These are phyloP conservation scores for Cybosia mesomella DNA, from an alignment of 2,888 invertebrate genomes.

Conservation along the genomic window DNA sequence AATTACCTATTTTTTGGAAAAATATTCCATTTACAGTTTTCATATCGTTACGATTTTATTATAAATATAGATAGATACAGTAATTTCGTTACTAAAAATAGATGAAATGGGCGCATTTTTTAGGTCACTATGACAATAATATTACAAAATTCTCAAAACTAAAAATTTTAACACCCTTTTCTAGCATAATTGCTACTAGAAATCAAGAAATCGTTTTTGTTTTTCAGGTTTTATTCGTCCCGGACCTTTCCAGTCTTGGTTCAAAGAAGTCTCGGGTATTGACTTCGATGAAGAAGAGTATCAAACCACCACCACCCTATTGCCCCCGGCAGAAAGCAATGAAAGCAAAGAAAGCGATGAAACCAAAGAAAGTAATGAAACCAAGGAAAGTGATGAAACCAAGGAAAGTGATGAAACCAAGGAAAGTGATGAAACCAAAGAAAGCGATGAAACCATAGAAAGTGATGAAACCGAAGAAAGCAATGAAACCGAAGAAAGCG, in stretches of 20 bases:
- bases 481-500: background rate
- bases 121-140: no score
- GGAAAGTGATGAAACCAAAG: background rate
- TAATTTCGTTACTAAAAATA: no score
- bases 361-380: background rate
- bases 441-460: background rate
- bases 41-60: no score
- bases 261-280: conserved; percentile 65
- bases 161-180: no score
- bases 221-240: conserved; percentile 73
- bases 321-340: background rate
- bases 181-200: background rate
- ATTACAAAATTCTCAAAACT: no score
- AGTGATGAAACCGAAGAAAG: background rate
- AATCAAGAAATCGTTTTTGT: background rate
- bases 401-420: background rate
- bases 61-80: no score
- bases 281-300: conserved; percentile 73
- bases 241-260: conserved; percentile 77
- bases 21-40: no score
- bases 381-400: background rate
- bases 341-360: background rate
- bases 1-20: no score
- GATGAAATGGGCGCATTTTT: no score
- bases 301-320: conserved; percentile 38